phyloP scores from a whole-genome alignment of 2,888 invertebrate species.

The Unio delphinus region DNA sequence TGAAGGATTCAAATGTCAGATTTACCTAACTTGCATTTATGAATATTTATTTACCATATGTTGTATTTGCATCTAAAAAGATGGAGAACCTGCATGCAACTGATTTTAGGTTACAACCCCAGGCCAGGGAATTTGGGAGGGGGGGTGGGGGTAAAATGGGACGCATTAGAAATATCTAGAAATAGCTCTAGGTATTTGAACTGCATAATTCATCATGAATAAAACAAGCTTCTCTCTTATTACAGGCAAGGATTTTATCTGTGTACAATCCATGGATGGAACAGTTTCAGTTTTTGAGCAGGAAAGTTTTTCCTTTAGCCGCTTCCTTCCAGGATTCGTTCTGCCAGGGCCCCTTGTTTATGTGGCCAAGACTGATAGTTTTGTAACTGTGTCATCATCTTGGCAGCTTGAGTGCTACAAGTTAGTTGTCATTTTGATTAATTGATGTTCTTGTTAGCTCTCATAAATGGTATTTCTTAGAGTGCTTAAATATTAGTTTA shows the following conservation, averaged over 20 bases:
- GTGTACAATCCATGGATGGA: slow-evolving; percentile 92
- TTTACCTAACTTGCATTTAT: too few relatives aligned
- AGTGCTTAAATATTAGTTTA: too few relatives aligned
- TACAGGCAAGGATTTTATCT: slow-evolving; percentile 83
- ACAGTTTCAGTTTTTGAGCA: slow-evolving; percentile 92
- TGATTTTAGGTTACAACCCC: too few relatives aligned
- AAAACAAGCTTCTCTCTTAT: slow-evolving; percentile 1
- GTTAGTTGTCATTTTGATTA: slow-evolving; percentile 73
- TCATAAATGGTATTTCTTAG: neutral
- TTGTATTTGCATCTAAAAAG: too few relatives aligned
- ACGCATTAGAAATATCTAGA: too few relatives aligned
- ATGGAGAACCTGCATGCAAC: too few relatives aligned
- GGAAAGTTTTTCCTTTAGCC: slow-evolving; percentile 88
- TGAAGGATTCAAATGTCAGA: too few relatives aligned
- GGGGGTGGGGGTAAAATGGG: too few relatives aligned
- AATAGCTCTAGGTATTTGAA: too few relatives aligned
- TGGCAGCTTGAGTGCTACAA: slow-evolving; percentile 90
- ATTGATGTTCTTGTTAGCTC: neutral
- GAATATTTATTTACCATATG: too few relatives aligned
- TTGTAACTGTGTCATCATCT: slow-evolving; percentile 84
- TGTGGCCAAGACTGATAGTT: slow-evolving; percentile 85
- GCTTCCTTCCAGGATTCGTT: slow-evolving; percentile 84
- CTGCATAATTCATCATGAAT: too few relatives aligned
- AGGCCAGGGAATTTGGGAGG: too few relatives aligned
- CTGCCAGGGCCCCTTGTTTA: slow-evolving; percentile 90